Evolutionary conservation across 2,113 vertebrate species (phyloP), one percentile per base, ranked within the genome.

Genomic region (Pomatostomus ruficeps): DNA sequence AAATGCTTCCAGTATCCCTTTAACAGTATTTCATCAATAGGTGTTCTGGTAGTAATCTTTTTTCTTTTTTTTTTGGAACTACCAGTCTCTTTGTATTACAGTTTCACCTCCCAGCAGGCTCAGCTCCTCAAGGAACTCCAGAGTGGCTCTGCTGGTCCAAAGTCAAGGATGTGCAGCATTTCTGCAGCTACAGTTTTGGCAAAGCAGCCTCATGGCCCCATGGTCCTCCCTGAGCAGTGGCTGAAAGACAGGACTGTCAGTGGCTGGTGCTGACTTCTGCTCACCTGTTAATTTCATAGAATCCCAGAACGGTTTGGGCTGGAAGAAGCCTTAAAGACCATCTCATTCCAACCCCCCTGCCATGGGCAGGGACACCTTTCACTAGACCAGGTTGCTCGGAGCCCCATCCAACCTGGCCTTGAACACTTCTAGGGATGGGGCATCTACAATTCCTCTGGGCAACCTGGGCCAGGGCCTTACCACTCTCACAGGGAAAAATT

Each of bases 11-110:
- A 91, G 43, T 71, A 79, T 84, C 77, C 54, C 43, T 65, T 25
- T 59, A 73, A 49, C 40, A 55, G 36, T 75, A 81, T 95, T 94
- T 95, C 61, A 94, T 88, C 76, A 87, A 71, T 95, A 85, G 54
- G 62, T 86, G 45, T 71, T 91, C 88, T 91, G 68, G 68, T 86
- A 93, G 52, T 48, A 90, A 92, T 80, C 3, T 24, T 38, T 59
- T 21, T 36, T 23, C n/a, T 33, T 59, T 73, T 70, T 66, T 26
- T 36, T 14, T 51, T 31, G 7, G 29, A 72, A 91, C 73, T 94
- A 91, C 61, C 23, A 43, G 46, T 89, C 61, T 33, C 23, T 76
- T 87, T 81, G 55, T 66, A 35, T 84, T 77, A 18, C 19, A 79
- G 19, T 78, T 95, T 92, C 43, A 66, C 55, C 45, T 91, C 43